Base-by-base conservation (phyloP, 1,140 invertebrate genomes). In the Agrilus planipennis region DNA sequence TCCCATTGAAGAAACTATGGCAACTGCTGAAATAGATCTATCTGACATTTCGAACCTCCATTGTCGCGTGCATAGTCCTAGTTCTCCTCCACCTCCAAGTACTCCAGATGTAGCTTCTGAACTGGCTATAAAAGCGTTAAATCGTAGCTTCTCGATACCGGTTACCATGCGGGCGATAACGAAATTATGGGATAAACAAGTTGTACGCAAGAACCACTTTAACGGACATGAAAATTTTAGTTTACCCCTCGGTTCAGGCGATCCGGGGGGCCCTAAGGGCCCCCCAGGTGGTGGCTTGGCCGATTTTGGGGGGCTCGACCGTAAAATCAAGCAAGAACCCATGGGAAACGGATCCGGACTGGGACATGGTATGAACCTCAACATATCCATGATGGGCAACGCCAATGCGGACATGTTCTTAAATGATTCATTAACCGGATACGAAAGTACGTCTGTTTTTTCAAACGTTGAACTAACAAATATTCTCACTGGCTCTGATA, bases 81-180 rank as follows among this genome's bases (percentile, higher is more conserved):
- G 55, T n/a, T 49, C 53, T 10, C 50, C 52, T 12, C 50, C 51
- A 67, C 71, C 34, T 57, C 74, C 49, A 62, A 67, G 68, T 44
- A 56, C 63, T 2, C 61, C 61, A 31, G 76, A 80, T 23, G 65
- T 71, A 34, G 65, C 76, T 0, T 76, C 87, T 18, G 87, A 94
- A 30, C 72, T 84, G 53, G 76, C 84, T 14, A 85, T 79, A 1
- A 81, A 79, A 59, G 84, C 92, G n/a, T 71, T 93, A 39, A 89
- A 93, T 57, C 81, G 84, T 48, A 89, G 80, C 49, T 71, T 91
- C 44, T 94, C 90, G 11, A 89, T 96, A 57, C 92, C 92, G 3
- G 72, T 94, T 14, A 90, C 89, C 2, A 74, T 87, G 63, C 55
- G 71, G 14, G 62, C 68, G 0, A 53, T 73, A 4, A 65, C 72